Percentiles rank a stretch among this genome's conserved stretches.
phyloP scores from a whole-genome alignment of 2,888 invertebrate genomes.

The Tachina lurida region DNA sequence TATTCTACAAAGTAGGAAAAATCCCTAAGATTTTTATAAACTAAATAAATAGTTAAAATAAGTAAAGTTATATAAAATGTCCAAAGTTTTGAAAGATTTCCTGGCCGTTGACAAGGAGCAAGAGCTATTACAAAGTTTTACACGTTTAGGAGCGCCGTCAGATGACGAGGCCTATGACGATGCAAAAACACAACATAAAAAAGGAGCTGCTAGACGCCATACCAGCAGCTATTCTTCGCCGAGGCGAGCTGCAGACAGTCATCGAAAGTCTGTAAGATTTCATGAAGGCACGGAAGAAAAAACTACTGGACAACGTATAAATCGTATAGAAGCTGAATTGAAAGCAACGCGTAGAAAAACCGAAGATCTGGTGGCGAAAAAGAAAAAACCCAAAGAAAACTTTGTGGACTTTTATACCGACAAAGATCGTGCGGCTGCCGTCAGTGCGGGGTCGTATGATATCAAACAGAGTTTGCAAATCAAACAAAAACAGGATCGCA shows the following conservation, averaged over 20 bases:
- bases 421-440: conserved; percentile 95
- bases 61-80: conserved; percentile 73
- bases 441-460: conserved; percentile 89
- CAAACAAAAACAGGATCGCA: conserved; percentile 90
- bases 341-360: conserved; percentile 77
- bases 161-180: conserved; percentile 84
- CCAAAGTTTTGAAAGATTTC: conserved; percentile 85
- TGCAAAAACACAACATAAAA: conserved; percentile 65
- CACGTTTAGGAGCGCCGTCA: conserved; percentile 87
- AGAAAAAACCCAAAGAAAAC: conserved; percentile 80
- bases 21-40: too few relatives aligned
- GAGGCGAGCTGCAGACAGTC: conserved; percentile 57
- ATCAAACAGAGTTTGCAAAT: conserved; percentile 92
- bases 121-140: conserved; percentile 91
- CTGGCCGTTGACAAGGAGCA: conserved; percentile 88
- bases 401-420: conserved; percentile 93
- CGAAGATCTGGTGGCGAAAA: conserved; percentile 77
- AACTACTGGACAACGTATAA: conserved; percentile 72
- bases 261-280: conserved; percentile 73
- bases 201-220: conserved; percentile 38
- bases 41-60: not conserved
- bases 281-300: conserved; percentile 71
- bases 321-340: conserved; percentile 78
- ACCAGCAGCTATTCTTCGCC: conserved; percentile 27
- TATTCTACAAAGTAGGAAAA: not conserved